These are phyloP conservation scores for Enteromius anoplus DNA, from an alignment of 2,797 vertebrate species.

Conservation along the genomic window DNA sequence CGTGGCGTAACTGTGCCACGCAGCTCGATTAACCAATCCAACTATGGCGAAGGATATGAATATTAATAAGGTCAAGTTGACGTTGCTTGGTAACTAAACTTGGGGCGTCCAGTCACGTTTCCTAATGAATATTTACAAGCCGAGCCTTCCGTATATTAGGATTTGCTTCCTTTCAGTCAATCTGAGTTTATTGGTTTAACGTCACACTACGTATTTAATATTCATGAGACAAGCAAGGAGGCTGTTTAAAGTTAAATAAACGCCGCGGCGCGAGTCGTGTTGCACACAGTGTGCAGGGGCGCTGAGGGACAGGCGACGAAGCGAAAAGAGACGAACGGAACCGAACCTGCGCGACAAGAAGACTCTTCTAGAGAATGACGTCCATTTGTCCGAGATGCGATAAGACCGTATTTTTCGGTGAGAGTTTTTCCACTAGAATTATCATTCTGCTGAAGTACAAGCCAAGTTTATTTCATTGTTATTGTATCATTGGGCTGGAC, in stretches of 20 bases:
- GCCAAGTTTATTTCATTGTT: neutral
- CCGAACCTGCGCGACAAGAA: conserved; percentile 9
- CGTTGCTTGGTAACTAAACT: conserved; percentile 39
- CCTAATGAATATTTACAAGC: conserved; percentile 32
- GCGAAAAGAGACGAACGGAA: neutral
- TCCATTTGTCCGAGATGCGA: conserved; percentile 58
- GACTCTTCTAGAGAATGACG: conserved; percentile 47
- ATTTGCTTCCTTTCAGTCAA: neutral
- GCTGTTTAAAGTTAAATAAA: conserved; percentile 51
- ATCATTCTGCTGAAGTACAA: neutral
- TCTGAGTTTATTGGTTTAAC: neutral
- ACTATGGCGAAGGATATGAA: conserved; percentile 16
- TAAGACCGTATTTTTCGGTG: conserved; percentile 61
- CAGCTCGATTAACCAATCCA: neutral
- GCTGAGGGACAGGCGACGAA: neutral
- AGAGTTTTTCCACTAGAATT: conserved; percentile 19
- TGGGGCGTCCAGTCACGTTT: conserved; percentile 10
- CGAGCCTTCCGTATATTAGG: conserved; percentile 10
- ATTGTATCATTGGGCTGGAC: neutral
- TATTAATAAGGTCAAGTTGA: neutral
- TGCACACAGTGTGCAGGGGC: conserved; percentile 19
- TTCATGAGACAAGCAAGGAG: conserved; percentile 25
- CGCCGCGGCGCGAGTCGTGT: conserved; percentile 34
- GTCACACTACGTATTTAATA: conserved; percentile 17
- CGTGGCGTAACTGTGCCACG: conserved; percentile 25